Conservation (phyloP, 2,888 invertebrate genomes). For the Meta bourneti region DNA sequence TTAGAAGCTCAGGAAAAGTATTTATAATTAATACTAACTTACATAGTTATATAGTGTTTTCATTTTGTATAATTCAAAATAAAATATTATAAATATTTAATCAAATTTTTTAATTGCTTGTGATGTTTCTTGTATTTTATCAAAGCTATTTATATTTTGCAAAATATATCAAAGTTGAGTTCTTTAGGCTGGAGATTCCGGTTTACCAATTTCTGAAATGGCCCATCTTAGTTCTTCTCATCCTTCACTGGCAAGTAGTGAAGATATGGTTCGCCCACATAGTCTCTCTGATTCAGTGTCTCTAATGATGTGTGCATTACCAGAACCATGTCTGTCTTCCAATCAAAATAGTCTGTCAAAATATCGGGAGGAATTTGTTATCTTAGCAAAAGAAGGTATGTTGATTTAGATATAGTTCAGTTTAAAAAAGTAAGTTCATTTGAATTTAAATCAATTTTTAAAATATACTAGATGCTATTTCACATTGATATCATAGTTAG, state of each 20-base stretch:
- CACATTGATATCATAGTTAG: too few species aligned
- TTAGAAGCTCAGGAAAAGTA: too few species aligned
- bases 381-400: constrained; percentile 86
- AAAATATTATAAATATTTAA: background rate
- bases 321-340: constrained; percentile 75
- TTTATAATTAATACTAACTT: too few species aligned
- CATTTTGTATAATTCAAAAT: background rate
- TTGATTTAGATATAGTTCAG: background rate
- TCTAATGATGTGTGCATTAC: constrained; percentile 74
- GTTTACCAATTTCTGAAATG: constrained; percentile 73
- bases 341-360: constrained; percentile 61
- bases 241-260: constrained; percentile 80
- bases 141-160: too few species aligned
- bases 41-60: too few species aligned
- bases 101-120: background rate
- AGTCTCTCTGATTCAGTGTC: constrained; percentile 78
- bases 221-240: constrained; percentile 80
- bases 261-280: constrained; percentile 77
- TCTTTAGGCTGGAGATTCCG: constrained; percentile 46
- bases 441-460: background rate
- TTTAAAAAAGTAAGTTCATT: constrained; percentile 6
- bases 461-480: too few species aligned
- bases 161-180: too few species aligned
- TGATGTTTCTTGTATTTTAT: too few species aligned
- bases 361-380: constrained; percentile 84